Evolutionary conservation across 2,888 invertebrate species (phyloP).

Genomic region (Tricholauxania praeusta): DNA sequence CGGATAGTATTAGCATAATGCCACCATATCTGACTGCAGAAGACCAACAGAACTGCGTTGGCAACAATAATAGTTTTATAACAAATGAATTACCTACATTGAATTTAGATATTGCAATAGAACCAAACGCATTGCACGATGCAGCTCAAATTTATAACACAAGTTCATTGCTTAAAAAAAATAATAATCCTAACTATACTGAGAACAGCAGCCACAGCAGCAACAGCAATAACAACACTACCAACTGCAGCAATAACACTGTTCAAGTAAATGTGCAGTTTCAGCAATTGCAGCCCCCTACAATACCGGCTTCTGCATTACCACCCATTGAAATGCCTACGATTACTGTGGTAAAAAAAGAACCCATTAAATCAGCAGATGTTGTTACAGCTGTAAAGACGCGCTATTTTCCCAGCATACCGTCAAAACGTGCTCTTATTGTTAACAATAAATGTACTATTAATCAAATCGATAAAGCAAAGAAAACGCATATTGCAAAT

Average conservation of each 20-base stretch:
- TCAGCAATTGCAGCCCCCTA: slow-evolving; percentile 10
- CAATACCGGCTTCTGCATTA: slow-evolving; percentile 40
- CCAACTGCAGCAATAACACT: neutral
- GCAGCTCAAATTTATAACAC: neutral
- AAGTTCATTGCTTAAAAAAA: slow-evolving; percentile 3
- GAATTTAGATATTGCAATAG: neutral
- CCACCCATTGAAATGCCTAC: slow-evolving; percentile 56
- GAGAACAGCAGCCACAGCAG: neutral
- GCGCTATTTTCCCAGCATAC: slow-evolving; percentile 53
- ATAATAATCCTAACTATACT: neutral
- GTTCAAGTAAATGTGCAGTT: slow-evolving; percentile 4
- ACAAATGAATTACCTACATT: slow-evolving; percentile 14
- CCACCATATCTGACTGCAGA: neutral
- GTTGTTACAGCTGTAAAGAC: slow-evolving; percentile 53
- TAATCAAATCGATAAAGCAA: slow-evolving; percentile 1
- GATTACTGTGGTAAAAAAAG: slow-evolving; percentile 56
- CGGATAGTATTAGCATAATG: slow-evolving; percentile 52
- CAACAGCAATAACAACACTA: neutral
- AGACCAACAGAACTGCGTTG: neutral
- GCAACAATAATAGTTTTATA: neutral
- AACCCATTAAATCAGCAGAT: slow-evolving; percentile 51
- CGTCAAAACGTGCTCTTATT: slow-evolving; percentile 55
- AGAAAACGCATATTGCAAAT: slow-evolving; percentile 9
- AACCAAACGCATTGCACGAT: neutral
- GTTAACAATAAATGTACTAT: slow-evolving; percentile 44